Evolutionary conservation across 2,888 invertebrate genomes (phyloP), one percentile per base, ranked within the genome.

Genomic region (Melipona beecheii): DNA sequence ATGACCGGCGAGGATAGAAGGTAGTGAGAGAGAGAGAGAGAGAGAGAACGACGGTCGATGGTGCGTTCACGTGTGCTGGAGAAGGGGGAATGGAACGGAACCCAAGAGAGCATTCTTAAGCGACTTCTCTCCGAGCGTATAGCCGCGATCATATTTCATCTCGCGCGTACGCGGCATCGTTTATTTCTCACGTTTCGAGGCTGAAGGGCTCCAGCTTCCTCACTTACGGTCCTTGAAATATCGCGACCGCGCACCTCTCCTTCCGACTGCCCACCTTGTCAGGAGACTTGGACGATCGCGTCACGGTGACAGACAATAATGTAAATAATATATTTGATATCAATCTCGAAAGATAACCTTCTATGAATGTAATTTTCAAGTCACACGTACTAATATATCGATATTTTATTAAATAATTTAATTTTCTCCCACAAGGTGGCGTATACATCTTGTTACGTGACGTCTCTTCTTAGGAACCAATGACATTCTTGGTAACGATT

Each of bases 171-270:
- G 69, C 78, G 82, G 77, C 69, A 74, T 66, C 82, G 74, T 78
- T 90, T 85, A 84, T 89, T 90, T 90, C 90, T 89, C 90, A 84
- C 89, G 90, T 90, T 87, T 85, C 83, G 80, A 82, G 81, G 77
- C 85, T 86, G 74, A 75, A 75, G 82, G 74, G 76, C 77, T 81
- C 24, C 75, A 73, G 90, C 90, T 89, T 89, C 90, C 90, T 87
- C 89, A 81, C 87, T 90, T 90, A 89, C 89, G 89, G 75, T 78
- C 80, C 82, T 86, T 80, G 85, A 81, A 79, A 79, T 84, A 78
- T 79, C 64, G 58, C 58, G 78, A 56, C 43, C 70, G 73, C 69
- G 72, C 76, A 75, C 70, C 66, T 43, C 65, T 24, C 31, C 52
- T 43, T 43, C 43, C 43, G 43, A 43, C 43, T 43, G 43, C 43